phyloP scores from a whole-genome alignment of 2,888 invertebrate species.

The Megaustenia siamemsis region DNA sequence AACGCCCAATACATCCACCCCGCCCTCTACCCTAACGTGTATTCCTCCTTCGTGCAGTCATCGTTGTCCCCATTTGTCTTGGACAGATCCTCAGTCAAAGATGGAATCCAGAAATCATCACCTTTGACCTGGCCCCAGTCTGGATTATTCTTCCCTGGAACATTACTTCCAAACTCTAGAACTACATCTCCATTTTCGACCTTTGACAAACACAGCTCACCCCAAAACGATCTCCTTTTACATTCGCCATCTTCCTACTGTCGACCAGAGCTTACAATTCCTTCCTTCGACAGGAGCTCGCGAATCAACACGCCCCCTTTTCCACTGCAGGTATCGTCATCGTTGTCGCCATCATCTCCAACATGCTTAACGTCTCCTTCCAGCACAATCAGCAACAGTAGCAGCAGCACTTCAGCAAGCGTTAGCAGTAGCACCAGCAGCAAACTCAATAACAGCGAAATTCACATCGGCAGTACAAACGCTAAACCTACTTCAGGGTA shows the following conservation, averaged over 20 bases:
- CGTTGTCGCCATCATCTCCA: constrained; percentile 36
- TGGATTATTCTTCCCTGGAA: constrained; percentile 8
- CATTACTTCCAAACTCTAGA: neutral
- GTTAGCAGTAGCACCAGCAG: neutral
- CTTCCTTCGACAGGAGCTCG: constrained; percentile 13
- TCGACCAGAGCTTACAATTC: constrained; percentile 19
- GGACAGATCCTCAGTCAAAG: neutral
- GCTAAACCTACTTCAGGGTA: neutral
- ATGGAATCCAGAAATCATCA: neutral
- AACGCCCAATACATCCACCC: constrained; percentile 41
- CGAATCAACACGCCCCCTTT: neutral
- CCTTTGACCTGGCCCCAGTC: neutral
- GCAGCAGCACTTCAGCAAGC: neutral
- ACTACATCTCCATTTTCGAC: neutral
- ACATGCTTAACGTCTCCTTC: constrained; percentile 33
- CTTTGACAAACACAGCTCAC: neutral
- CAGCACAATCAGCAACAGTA: constrained; percentile 13
- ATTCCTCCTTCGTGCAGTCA: neutral
- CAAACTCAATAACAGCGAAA: constrained; percentile 3
- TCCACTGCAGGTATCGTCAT: constrained; percentile 24
- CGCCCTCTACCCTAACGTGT: constrained; percentile 26
- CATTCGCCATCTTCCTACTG: neutral
- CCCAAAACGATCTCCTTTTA: neutral
- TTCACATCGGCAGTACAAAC: neutral
- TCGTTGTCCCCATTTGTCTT: neutral